Evolutionary conservation across 1,140 invertebrate genomes (phyloP), one percentile per base, ranked within the genome.

Genomic region (Oscheius sp.): DNA sequence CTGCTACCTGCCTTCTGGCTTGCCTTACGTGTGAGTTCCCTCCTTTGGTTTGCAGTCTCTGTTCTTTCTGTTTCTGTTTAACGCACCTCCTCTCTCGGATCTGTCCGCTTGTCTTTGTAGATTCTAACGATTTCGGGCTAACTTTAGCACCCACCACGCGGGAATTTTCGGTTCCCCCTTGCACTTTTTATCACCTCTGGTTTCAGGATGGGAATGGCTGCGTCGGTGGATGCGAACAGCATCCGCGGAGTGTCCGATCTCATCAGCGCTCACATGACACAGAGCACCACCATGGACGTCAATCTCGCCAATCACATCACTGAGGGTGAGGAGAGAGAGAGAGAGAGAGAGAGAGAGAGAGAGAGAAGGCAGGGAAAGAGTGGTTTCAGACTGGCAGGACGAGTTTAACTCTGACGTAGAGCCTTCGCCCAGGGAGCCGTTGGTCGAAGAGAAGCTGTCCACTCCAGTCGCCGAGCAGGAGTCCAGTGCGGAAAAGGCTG

Each of bases 291-390:
- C 36, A 80, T 75, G 26, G 79, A 83, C 64, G 75, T 83, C 13
- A 85, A 83, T 69, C 66, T 83, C 26, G 81, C 81, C 15, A 85
- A 85, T 67, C 81, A 83, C 49, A 83, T 83, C 35, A 79, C 76
- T 52, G 79, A 76, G 52, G 61, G 61, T 36, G 35, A 13, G 7
- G 10, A 0, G 55, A 59, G 0, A 10, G 13, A 15, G 10, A 15
- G 20, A 28, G 23, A 23, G 55, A 15, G 13, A 0, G 13, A 13
- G 13, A 23, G 13, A 15, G 23, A 59, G 29, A 15, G 13, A 13
- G 13, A 15, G 20, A 32, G 15, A 34, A 29, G 61, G 18, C 29
- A n/a, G n/a, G n/a, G n/a, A n/a, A n/a, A n/a, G 7, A 63, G 15
- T 29, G 35, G 32, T 63, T 59, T 63, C 18, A 63, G 82, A 83